A percentile compares a stretch with the other conserved stretches of the same genome.
Conservation (phyloP, 2,113 vertebrate species). For the Coptodon rendalli region DNA sequence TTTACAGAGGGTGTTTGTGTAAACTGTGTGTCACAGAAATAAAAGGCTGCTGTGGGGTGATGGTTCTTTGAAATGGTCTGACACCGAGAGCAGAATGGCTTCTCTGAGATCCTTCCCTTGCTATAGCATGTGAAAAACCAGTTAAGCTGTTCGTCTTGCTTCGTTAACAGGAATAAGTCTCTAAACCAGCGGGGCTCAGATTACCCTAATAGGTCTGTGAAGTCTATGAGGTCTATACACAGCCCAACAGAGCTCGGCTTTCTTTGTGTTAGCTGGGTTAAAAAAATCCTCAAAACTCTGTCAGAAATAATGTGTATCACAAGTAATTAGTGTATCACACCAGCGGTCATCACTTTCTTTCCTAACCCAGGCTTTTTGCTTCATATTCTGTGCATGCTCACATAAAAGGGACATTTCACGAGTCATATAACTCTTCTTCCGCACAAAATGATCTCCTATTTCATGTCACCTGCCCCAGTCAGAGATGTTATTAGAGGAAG, state of each 20-base stretch:
- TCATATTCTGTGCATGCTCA: background rate
- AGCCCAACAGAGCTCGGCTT: background rate
- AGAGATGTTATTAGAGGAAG: background rate
- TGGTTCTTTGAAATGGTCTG: background rate
- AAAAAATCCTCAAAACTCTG: background rate
- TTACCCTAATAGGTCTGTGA: background rate
- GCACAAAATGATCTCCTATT: background rate
- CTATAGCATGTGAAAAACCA: background rate
- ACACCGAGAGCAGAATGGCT: background rate
- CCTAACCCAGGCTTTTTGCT: background rate
- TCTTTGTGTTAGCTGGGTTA: background rate
- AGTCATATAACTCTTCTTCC: background rate
- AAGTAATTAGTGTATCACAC: background rate
- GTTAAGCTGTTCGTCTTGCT: background rate
- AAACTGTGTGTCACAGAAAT: background rate
- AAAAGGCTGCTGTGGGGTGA: background rate
- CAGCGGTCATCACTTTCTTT: background rate
- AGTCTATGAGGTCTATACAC: background rate
- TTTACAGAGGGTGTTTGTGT: background rate
- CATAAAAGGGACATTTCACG: background rate
- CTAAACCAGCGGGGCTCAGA: background rate
- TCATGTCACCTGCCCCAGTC: background rate
- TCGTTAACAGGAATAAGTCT: background rate
- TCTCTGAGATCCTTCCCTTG: background rate
- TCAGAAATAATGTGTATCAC: background rate